Base-by-base conservation (phyloP, 2,113 vertebrate genomes). In the Fregata magnificens region DNA sequence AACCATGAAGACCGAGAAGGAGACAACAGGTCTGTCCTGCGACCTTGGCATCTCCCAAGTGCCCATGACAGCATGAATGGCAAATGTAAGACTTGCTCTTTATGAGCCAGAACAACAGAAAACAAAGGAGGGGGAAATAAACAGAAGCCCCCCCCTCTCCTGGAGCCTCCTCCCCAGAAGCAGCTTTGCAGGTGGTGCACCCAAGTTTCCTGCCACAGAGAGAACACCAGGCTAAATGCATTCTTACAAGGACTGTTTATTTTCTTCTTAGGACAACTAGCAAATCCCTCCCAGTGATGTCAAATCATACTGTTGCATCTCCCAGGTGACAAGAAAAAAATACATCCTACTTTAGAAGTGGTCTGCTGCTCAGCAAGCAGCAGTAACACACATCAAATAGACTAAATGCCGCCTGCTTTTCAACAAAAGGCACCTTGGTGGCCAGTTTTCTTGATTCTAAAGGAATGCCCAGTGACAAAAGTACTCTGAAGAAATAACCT, bases 101-200 rank as follows among this genome's bases (percentile, higher is more conserved):
- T 67, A 10, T 32, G 3, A 78, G 9, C 21, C 20, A 67, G 36
- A 61, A 26, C 11, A 74, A 16, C 16, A 72, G 6, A 7, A 65
- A 76, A 36, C 45, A n/a, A 47, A 36, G 5, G 5, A 42, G 4
- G 6, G 5, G 6, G 5, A 50, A 44, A 67, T 36, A 42, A 71
- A 55, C 1, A 66, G 44, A 47, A 45, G 2, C 2, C 4, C 5
- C 5, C 5, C 3, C 1, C 1, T 26, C n/a, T 69, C 10, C 38
- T n/a, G 38, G 24, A 67, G 10, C 11, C 9, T 44, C 31, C 29
- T 62, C 2, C 17, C 3, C 7, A 70, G 53, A 5, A 56, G 29
- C 31, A 78, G 36, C 14, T 16, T 21, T 42, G 28, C 16, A 24
- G 13, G 10, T 50, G 42, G 34, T 5, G 14, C 25, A 29, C 8